phyloP scores from a whole-genome alignment of 2,888 invertebrate genomes.

The Drosophila conformis region DNA sequence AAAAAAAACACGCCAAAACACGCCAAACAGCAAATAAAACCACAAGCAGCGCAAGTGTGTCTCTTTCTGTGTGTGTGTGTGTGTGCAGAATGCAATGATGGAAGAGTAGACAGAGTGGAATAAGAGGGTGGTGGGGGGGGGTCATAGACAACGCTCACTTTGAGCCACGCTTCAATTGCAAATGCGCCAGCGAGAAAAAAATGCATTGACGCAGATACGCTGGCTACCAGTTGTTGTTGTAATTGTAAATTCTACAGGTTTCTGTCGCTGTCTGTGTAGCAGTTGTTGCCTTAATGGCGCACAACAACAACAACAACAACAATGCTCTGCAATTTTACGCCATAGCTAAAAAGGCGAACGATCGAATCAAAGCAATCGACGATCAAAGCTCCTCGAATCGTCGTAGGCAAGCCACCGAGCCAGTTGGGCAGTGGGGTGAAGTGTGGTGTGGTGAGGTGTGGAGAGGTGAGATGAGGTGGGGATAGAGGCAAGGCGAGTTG shows the following conservation, averaged over 20 bases:
- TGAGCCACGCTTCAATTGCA: slow-evolving; percentile 80
- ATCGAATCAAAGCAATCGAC: slow-evolving; percentile 69
- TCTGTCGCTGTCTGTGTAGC: slow-evolving; percentile 49
- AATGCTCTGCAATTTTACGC: slow-evolving; percentile 73
- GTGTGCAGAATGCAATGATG: slow-evolving; percentile 2
- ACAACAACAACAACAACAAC: slow-evolving; percentile 47
- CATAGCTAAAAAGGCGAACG: slow-evolving; percentile 75
- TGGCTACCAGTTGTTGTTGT: slow-evolving; percentile 52
- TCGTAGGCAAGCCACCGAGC: slow-evolving; percentile 71
- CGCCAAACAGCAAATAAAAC: slow-evolving; percentile 29
- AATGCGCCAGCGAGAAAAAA: slow-evolving; percentile 67
- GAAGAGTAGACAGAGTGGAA: background rate
- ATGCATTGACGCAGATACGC: slow-evolving; percentile 71
- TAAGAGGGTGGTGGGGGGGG: background rate
- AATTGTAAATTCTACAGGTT: slow-evolving; percentile 80
- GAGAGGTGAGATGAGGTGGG: too few relatives aligned
- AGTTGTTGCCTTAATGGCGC: slow-evolving; percentile 73
- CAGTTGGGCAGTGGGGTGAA: slow-evolving; percentile 25
- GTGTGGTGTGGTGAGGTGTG: background rate
- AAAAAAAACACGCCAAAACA: slow-evolving; percentile 71
- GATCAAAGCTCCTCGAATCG: slow-evolving; percentile 57
- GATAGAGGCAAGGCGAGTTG: background rate
- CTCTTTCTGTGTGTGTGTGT: slow-evolving; percentile 2
- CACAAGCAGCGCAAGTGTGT: slow-evolving; percentile 13
- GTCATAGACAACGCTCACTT: slow-evolving; percentile 53